Evolutionary conservation across 2,797 vertebrate species (phyloP).

Genomic region (Myioborus melanocephalus): DNA sequence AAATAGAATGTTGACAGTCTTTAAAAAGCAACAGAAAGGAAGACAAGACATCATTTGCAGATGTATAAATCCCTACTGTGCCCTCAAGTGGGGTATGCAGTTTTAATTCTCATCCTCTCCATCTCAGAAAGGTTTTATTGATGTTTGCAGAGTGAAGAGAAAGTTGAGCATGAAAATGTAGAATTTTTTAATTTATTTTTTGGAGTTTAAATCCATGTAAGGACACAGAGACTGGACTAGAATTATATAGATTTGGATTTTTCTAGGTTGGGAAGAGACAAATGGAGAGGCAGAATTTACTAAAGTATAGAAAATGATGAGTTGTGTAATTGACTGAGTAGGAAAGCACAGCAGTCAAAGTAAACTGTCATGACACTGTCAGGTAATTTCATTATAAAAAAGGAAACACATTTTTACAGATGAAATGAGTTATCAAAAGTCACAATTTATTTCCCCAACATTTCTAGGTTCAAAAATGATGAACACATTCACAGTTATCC

Average conservation of each 20-base stretch:
- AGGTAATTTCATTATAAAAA: neutral
- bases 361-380: neutral
- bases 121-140: neutral
- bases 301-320: neutral
- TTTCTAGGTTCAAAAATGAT: neutral
- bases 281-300: neutral
- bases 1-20: neutral
- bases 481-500: neutral
- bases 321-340: neutral
- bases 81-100: neutral
- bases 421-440: neutral
- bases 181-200: accelerated
- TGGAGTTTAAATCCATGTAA: neutral
- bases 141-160: neutral
- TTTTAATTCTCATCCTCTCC: neutral
- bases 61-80: neutral
- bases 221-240: neutral
- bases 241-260: neutral
- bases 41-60: neutral
- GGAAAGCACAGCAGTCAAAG: neutral
- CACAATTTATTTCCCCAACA: neutral
- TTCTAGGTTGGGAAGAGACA: neutral
- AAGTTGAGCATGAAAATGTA: neutral
- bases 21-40: neutral
- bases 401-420: neutral